These are phyloP conservation scores for Pogoniulus pusillus DNA, from an alignment of 2,797 vertebrate genomes.

Conservation along the genomic window DNA sequence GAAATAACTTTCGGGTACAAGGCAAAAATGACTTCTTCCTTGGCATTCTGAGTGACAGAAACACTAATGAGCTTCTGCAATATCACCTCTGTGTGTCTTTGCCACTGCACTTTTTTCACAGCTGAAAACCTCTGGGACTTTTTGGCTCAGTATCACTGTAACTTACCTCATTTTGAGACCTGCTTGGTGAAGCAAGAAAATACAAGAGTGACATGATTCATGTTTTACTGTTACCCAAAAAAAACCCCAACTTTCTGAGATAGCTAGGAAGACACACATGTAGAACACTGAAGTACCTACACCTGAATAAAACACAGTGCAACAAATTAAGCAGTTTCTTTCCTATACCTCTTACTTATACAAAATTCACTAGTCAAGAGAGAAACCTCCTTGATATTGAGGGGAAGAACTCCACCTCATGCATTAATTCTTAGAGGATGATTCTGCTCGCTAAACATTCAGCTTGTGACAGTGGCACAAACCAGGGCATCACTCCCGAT, in stretches of 20 bases:
- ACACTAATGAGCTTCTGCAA: not conserved
- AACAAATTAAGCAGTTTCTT: not conserved
- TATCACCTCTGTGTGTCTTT: accelerated
- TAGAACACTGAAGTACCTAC: not conserved
- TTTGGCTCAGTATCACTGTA: not conserved
- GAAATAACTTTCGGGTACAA: not conserved
- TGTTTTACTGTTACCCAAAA: not conserved
- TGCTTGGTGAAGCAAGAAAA: slow-evolving; percentile 19
- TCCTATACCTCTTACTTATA: not conserved
- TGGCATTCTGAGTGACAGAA: not conserved
- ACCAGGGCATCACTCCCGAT: not conserved
- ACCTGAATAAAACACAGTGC: slow-evolving; percentile 19
- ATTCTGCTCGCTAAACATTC: not conserved
- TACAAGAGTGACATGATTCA: not conserved
- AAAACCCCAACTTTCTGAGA: not conserved
- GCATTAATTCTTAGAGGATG: not conserved
- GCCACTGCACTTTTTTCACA: not conserved
- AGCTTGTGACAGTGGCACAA: not conserved
- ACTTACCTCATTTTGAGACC: not conserved
- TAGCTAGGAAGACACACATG: not conserved
- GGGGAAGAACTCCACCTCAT: not conserved
- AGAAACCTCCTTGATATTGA: not conserved
- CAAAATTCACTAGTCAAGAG: not conserved
- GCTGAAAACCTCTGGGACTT: not conserved
- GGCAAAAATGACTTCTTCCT: not conserved